Evolutionary conservation across 2,797 vertebrate genomes (phyloP).

Genomic region (Hozukius guyotensis): DNA sequence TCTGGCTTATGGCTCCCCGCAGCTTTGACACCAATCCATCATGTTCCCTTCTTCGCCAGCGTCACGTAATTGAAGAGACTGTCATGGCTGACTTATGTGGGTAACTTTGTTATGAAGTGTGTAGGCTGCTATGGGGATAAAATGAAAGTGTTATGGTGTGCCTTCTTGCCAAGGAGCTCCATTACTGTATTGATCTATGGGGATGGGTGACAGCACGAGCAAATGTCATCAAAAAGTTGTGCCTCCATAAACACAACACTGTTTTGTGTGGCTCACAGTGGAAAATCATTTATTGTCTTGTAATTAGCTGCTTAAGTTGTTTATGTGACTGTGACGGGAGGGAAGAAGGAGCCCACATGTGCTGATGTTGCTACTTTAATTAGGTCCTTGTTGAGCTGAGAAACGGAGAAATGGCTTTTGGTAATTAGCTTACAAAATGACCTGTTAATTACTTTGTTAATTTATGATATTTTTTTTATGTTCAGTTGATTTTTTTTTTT

Average conservation of each 20-base stretch:
- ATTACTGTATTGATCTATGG: slow-evolving; percentile 61
- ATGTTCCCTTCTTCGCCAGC: slow-evolving; percentile 57
- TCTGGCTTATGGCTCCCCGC: slow-evolving; percentile 41
- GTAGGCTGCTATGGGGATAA: slow-evolving; percentile 29
- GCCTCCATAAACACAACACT: slow-evolving; percentile 32
- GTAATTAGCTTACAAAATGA: slow-evolving; percentile 38
- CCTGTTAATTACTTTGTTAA: slow-evolving; percentile 26
- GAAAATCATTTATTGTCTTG: slow-evolving; percentile 47
- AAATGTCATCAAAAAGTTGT: slow-evolving; percentile 52
- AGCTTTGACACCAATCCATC: slow-evolving; percentile 70
- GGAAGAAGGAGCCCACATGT: slow-evolving; percentile 17
- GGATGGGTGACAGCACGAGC: slow-evolving; percentile 42
- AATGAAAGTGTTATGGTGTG: slow-evolving; percentile 42
- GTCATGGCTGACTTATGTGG: slow-evolving; percentile 73
- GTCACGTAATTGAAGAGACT: slow-evolving; percentile 74
- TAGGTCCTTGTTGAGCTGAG: slow-evolving; percentile 39
- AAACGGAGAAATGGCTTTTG: slow-evolving; percentile 27
- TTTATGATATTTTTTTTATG: not conserved
- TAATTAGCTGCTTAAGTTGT: slow-evolving; percentile 65
- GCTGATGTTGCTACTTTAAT: slow-evolving; percentile 63
- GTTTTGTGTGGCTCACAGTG: slow-evolving; percentile 13
- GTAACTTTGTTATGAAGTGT: slow-evolving; percentile 67
- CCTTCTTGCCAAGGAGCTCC: slow-evolving; percentile 24
- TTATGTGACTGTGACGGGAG: slow-evolving; percentile 37
- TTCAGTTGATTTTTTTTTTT: not conserved